Conservation (phyloP, 2,797 vertebrate species). For the Cirrhinus molitorella region DNA sequence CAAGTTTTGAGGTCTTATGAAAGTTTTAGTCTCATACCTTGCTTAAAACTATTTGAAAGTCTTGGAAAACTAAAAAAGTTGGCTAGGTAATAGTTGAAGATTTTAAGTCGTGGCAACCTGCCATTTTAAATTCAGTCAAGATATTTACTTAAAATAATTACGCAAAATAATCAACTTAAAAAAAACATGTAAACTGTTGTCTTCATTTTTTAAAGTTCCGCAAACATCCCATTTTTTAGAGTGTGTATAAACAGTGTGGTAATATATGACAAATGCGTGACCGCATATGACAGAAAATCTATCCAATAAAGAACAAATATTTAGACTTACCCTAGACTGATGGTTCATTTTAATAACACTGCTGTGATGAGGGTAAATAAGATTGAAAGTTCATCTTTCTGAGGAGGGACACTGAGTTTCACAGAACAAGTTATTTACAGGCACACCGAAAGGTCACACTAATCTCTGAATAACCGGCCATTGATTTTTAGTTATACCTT, state of each 20-base stretch:
- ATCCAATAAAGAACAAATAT: slow-evolving; percentile 30
- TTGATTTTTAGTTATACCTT: slow-evolving; percentile 55
- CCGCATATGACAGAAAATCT: slow-evolving; percentile 27
- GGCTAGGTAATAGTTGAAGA: not conserved
- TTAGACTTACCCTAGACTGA: slow-evolving; percentile 24
- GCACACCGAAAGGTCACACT: slow-evolving; percentile 55
- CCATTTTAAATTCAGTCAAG: not conserved
- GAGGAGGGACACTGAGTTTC: slow-evolving; percentile 28
- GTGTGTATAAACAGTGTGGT: slow-evolving; percentile 28
- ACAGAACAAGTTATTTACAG: slow-evolving; percentile 46
- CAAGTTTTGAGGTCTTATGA: not conserved
- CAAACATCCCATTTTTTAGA: slow-evolving; percentile 3
- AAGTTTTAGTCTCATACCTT: not conserved
- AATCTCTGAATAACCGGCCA: slow-evolving; percentile 42
- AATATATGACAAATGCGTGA: slow-evolving; percentile 19
- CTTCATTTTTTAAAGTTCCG: not conserved
- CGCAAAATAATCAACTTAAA: slow-evolving; percentile 18
- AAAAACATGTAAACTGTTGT: slow-evolving; percentile 10
- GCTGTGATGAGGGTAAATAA: slow-evolving; percentile 36
- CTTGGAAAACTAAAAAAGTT: not conserved
- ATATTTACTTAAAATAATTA: slow-evolving; percentile 19
- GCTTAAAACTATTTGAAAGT: not conserved
- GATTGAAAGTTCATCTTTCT: slow-evolving; percentile 34
- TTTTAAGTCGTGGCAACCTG: not conserved
- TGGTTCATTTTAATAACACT: slow-evolving; percentile 39